phyloP scores from a whole-genome alignment of 2,888 invertebrate species.

The Eudemis profundana region DNA sequence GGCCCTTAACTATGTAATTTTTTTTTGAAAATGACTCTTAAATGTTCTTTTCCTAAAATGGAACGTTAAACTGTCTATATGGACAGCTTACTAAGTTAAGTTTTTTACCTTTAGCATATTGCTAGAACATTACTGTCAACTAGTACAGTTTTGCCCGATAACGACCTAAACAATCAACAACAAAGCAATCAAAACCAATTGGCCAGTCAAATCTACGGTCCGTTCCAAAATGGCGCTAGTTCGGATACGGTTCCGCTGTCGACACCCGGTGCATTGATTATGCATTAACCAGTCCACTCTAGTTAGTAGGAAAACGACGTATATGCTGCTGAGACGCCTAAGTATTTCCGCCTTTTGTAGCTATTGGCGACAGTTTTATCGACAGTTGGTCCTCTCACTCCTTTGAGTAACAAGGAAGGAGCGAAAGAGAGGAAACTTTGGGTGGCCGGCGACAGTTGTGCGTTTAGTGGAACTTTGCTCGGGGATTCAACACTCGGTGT shows the following conservation, averaged over 20 bases:
- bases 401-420: neutral
- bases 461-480: too few species aligned
- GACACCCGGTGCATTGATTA: constrained; percentile 23
- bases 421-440: neutral
- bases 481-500: too few species aligned
- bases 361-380: neutral
- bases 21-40: too few species aligned
- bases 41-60: too few species aligned
- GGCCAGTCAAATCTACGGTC: constrained; percentile 4
- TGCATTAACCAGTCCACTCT: constrained; percentile 7
- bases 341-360: neutral
- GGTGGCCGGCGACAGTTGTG: too few species aligned
- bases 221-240: constrained; percentile 7
- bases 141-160: too few species aligned
- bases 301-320: neutral
- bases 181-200: constrained; percentile 5
- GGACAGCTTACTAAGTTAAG: too few species aligned
- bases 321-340: neutral
- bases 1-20: too few species aligned
- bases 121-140: too few species aligned
- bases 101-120: too few species aligned
- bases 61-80: too few species aligned
- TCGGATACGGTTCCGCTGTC: constrained; percentile 2
- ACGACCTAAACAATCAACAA: neutral
- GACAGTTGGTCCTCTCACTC: neutral